Evolutionary conservation across 2,888 invertebrate genomes (phyloP), one percentile per base, ranked within the genome.

Genomic region (Chrysodeixis includens): DNA sequence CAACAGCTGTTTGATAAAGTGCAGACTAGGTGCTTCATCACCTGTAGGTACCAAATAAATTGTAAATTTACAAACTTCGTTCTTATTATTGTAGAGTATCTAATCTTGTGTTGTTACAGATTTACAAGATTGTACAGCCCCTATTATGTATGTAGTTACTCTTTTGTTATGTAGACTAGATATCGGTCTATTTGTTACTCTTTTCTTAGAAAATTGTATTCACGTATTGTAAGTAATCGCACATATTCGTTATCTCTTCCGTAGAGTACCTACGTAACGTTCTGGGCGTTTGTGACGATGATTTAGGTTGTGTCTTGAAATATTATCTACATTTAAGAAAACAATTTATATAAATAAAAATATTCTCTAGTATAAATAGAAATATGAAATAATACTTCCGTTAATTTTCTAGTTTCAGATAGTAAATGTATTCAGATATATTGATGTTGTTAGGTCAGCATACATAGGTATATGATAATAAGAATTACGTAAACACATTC

Each of bases 251-350:
- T n/a, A 14, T n/a, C 40, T 40, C n/a, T 40, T 14, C 14, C 40
- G n/a, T n/a, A n/a, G 2, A 6, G 40, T 40, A 12, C n/a, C n/a
- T 35, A 14, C 6, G 40, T 2, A n/a, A 5, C n/a, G n/a, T 26
- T n/a, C 35, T 4, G 7, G 40, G 5, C n/a, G n/a, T n/a, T n/a
- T 40, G 40, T 40, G 40, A 6, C 5, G 4, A 40, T n/a, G n/a
- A 40, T 40, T 40, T 40, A 40, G 40, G 40, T 40, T 40, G 40
- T 40, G 40, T 40, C n/a, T 40, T 40, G 7, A 40, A n/a, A 40
- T 40, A n/a, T 40, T 40, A 40, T 40, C n/a, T 40, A 40, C 4
- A 40, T 40, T 40, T n/a, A 40, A 5, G 40, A 40, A 40, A n/a
- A 40, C 3, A 1, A 12, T 40, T n/a, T 40, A 6, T n/a, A n/a